A percentile compares a stretch with the other conserved stretches of the same genome.
Evolutionary conservation across 2,113 vertebrate genomes (phyloP).

Genomic region (Gopherus evgoodei): DNA sequence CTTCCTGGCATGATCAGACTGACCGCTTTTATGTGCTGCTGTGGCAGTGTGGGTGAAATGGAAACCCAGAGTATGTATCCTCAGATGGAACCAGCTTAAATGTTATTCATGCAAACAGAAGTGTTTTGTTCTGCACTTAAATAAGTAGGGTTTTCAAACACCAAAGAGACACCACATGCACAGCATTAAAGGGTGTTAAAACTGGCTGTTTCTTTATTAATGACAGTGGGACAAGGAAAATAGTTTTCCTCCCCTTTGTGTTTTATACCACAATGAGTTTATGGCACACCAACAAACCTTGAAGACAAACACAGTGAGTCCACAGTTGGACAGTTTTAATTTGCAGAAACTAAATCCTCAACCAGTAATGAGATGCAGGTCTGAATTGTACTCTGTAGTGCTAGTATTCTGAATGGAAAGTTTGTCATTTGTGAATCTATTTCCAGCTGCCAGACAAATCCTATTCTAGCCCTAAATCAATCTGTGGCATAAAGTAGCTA

Average conservation of each 20-base stretch:
- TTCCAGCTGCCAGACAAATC: conserved; percentile 8
- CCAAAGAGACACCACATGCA: conserved; percentile 91
- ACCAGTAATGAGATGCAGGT: conserved; percentile 20
- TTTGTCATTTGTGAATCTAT: conserved; percentile 7
- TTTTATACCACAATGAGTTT: conserved; percentile 34
- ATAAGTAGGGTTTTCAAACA: conserved; percentile 88
- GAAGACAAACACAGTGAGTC: conserved; percentile 50
- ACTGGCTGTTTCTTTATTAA: conserved; percentile 88
- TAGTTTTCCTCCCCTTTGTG: conserved; percentile 22
- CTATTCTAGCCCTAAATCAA: conserved; percentile 25
- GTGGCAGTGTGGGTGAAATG: conserved; percentile 92
- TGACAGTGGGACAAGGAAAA: conserved; percentile 51
- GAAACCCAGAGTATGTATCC: conserved; percentile 95
- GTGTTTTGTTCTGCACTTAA: conserved; percentile 83
- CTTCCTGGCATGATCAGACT: conserved; percentile 91
- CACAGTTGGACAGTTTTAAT: conserved; percentile 43
- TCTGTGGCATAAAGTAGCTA: neutral
- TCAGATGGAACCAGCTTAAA: conserved; percentile 93
- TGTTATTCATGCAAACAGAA: conserved; percentile 95
- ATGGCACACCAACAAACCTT: conserved; percentile 51
- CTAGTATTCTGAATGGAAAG: neutral
- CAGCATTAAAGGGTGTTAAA: conserved; percentile 85
- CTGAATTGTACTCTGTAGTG: neutral
- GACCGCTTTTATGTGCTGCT: conserved; percentile 92
- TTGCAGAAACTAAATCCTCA: conserved; percentile 29